Evolutionary conservation across 2,113 vertebrate species (phyloP).

Genomic region (Tor tambroides): DNA sequence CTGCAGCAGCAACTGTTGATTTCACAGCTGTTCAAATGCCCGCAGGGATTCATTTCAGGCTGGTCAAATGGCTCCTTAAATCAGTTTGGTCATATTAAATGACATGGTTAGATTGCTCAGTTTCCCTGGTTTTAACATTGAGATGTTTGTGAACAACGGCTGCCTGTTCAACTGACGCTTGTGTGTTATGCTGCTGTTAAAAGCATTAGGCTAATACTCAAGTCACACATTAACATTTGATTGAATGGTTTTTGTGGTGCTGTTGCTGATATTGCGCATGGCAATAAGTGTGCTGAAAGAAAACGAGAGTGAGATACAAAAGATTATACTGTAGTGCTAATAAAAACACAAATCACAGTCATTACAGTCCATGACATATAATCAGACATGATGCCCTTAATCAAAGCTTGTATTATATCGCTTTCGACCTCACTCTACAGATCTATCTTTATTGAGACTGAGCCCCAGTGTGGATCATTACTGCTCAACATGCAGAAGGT

Average conservation of each 20-base stretch:
- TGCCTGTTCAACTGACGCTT: constrained; percentile 58
- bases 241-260: constrained; percentile 16
- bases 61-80: constrained; percentile 70
- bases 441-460: constrained; percentile 23
- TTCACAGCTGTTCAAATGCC: constrained; percentile 61
- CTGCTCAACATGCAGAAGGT: constrained; percentile 23
- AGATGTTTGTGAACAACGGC: constrained; percentile 63
- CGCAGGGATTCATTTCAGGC: constrained; percentile 61
- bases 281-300: not conserved
- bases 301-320: not conserved
- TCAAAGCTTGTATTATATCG: not conserved
- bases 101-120: constrained; percentile 57
- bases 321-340: too few relatives aligned
- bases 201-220: constrained; percentile 65
- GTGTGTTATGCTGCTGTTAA: constrained; percentile 64
- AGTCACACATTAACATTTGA: constrained; percentile 54
- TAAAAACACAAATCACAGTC: constrained; percentile 4
- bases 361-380: not conserved
- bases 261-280: not conserved
- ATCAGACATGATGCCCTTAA: constrained; percentile 11
- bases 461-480: constrained; percentile 48
- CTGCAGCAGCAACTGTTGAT: constrained; percentile 65
- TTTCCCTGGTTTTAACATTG: constrained; percentile 67
- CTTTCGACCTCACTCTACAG: constrained; percentile 11
- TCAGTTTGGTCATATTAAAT: constrained; percentile 68